These are phyloP conservation scores for Pasiphila rectangulata DNA, from an alignment of 2,888 invertebrate genomes.

Conservation along the genomic window DNA sequence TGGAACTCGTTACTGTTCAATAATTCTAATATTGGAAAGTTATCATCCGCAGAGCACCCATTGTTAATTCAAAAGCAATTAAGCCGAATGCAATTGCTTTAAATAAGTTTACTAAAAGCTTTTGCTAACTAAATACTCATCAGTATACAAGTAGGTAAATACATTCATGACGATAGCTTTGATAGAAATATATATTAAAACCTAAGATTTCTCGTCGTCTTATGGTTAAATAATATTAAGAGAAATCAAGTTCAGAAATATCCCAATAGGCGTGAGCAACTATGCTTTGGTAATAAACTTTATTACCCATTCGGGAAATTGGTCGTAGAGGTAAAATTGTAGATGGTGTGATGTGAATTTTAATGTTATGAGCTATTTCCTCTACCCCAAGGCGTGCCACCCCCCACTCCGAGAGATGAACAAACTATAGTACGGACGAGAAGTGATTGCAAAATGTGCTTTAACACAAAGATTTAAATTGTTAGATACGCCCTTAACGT, in stretches of 20 bases:
- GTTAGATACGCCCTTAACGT: too few relatives aligned
- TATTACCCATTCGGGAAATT: constrained; percentile 1
- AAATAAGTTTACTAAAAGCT: neutral
- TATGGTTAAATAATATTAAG: neutral
- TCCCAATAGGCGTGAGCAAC: neutral
- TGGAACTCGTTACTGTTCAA: constrained; percentile 22
- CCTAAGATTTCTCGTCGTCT: neutral
- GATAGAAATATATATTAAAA: too few relatives aligned
- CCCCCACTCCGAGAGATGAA: neutral
- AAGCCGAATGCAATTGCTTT: neutral
- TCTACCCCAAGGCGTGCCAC: neutral
- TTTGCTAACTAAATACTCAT: neutral
- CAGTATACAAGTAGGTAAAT: neutral
- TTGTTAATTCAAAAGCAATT: neutral
- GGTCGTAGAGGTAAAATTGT: constrained; percentile 1
- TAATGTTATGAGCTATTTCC: constrained; percentile 1
- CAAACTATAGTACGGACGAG: neutral
- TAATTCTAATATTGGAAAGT: constrained; percentile 15
- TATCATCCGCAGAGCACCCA: neutral
- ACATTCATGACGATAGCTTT: too few relatives aligned
- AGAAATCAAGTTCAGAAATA: neutral
- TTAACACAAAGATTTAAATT: too few relatives aligned
- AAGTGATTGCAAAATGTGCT: too few relatives aligned
- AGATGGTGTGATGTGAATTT: neutral
- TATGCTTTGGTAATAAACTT: neutral